These are phyloP conservation scores for Phyllotis vaccarum DNA, from an alignment of 2,797 vertebrate genomes.

Conservation along the genomic window DNA sequence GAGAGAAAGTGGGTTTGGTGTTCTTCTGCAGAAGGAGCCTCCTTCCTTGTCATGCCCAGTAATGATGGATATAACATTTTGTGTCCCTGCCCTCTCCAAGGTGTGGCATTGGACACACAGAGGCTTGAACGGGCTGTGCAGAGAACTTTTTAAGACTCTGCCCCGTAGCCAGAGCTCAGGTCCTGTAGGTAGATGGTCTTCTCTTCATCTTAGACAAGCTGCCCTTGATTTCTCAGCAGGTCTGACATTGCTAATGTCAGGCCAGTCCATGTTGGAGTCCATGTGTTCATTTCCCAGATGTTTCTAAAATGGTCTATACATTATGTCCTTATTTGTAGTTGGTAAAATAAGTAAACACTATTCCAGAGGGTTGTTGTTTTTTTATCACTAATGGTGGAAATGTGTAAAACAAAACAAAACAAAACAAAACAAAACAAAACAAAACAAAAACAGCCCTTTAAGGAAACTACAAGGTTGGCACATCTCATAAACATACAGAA, in stretches of 20 bases:
- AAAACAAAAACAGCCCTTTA: slow-evolving; percentile 9
- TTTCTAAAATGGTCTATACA: slow-evolving; percentile 6
- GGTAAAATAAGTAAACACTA: not conserved
- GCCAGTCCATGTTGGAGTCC: not conserved
- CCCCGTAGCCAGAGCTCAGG: rapidly evolving
- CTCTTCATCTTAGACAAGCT: not conserved
- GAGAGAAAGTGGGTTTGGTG: not conserved
- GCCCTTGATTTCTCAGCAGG: not conserved
- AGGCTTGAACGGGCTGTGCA: not conserved
- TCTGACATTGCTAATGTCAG: not conserved
- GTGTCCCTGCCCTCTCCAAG: not conserved
- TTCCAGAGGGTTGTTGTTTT: slow-evolving; percentile 32
- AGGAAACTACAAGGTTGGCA: not conserved
- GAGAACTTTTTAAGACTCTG: not conserved
- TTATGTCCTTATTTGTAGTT: slow-evolving; percentile 8
- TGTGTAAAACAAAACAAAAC: too few species aligned
- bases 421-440: too few species aligned
- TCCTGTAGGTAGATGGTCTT: not conserved
- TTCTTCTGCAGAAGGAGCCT: not conserved
- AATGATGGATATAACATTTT: rapidly evolving
- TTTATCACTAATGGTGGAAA: not conserved
- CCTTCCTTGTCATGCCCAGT: not conserved
- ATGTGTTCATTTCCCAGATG: not conserved
- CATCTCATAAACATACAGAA: slow-evolving; percentile 6
- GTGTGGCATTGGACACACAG: not conserved